Conservation (phyloP, 1,140 invertebrate species). For the Bombus impatiens region DNA sequence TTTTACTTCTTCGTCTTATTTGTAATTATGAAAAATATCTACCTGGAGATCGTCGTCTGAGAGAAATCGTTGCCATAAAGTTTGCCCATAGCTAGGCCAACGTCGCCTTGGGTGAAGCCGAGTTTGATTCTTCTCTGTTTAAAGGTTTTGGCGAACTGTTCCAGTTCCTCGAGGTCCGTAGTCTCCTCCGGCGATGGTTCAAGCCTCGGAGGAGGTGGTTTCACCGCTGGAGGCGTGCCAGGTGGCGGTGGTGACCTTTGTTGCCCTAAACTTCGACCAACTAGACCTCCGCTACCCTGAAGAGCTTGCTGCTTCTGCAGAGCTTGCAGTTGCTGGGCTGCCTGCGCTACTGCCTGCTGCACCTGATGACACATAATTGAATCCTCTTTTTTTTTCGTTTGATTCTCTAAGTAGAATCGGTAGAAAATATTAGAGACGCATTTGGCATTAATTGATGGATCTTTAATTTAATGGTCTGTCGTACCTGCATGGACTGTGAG, state of each 20-base stretch:
- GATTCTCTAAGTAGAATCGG: neutral
- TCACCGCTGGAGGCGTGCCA: slow-evolving; percentile 79
- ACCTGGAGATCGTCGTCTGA: slow-evolving; percentile 97
- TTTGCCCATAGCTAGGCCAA: slow-evolving; percentile 99
- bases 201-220: slow-evolving; percentile 83
- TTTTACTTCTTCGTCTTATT: neutral
- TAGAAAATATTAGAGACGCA: neutral
- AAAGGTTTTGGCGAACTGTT: slow-evolving; percentile 98
- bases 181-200: slow-evolving; percentile 95
- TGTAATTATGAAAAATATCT: neutral
- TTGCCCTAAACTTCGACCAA: slow-evolving; percentile 75
- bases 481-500: slow-evolving; percentile 82
- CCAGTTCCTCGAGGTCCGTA: slow-evolving; percentile 96
- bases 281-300: slow-evolving; percentile 75
- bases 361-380: slow-evolving; percentile 79
- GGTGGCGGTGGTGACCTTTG: slow-evolving; percentile 81
- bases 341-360: slow-evolving; percentile 90
- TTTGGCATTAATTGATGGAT: too few relatives aligned
- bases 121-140: slow-evolving; percentile 97
- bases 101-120: slow-evolving; percentile 99
- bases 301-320: slow-evolving; percentile 88
- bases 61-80: slow-evolving; percentile 99
- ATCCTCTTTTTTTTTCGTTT: neutral
- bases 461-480: neutral
- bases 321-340: slow-evolving; percentile 91